Percentiles rank a stretch among this genome's conserved stretches.
phyloP scores from a whole-genome alignment of 2,888 invertebrate genomes.

The Dicyrtoma fusca region DNA sequence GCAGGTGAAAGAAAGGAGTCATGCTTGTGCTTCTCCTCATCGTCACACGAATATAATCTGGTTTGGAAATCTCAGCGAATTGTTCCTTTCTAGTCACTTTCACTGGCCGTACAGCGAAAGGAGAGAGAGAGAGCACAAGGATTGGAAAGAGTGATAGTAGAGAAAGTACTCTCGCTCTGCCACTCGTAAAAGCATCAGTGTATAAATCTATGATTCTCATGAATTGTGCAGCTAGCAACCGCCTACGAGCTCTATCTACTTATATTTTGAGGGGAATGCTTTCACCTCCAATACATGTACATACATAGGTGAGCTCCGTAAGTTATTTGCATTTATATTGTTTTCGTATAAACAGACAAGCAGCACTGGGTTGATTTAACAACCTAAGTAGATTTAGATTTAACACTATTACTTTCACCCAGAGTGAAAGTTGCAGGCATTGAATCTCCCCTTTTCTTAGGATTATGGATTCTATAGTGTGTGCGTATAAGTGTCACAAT shows the following conservation, averaged over 20 bases:
- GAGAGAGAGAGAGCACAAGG: neutral
- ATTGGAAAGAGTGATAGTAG: neutral
- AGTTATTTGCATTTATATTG: constrained; percentile 15
- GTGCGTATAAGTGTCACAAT: no score
- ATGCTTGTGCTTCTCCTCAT: neutral
- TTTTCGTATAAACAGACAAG: neutral
- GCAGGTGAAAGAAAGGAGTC: constrained; percentile 11
- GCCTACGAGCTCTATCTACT: neutral
- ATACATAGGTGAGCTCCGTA: neutral
- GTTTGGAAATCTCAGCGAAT: constrained; percentile 15
- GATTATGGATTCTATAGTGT: no score
- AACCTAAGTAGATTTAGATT: no score
- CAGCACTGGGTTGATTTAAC: no score
- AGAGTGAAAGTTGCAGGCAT: no score
- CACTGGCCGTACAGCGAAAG: neutral
- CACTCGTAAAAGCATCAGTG: neutral
- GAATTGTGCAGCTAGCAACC: neutral
- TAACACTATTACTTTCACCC: no score
- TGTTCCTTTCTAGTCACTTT: neutral
- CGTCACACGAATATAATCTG: constrained; percentile 9
- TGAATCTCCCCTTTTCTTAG: no score
- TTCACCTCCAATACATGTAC: no score
- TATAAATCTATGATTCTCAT: neutral
- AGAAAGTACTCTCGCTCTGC: neutral
- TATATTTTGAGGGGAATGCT: no score